Evolutionary conservation across 1,140 invertebrate species (phyloP).

Genomic region (Carposina sasakii): DNA sequence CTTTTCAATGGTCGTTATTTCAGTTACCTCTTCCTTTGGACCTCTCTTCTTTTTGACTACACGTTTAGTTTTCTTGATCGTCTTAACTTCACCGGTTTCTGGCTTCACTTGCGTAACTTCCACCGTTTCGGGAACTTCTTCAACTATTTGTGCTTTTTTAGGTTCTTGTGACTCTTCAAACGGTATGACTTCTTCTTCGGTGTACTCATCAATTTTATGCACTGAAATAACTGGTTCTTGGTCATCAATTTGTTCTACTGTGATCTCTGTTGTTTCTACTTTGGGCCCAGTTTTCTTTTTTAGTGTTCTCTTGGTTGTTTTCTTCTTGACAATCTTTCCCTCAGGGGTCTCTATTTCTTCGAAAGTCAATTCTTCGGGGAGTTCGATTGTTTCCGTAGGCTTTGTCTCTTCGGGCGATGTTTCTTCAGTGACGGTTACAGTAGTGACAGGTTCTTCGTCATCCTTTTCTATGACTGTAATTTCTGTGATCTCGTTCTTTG

Average conservation of each 20-base stretch:
- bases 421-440: too few species aligned
- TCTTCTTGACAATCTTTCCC: too few species aligned
- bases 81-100: constrained; percentile 47
- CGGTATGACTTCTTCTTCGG: constrained; percentile 24
- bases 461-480: too few species aligned
- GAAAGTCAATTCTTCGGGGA: too few species aligned
- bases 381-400: too few species aligned
- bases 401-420: too few species aligned
- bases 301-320: too few species aligned
- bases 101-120: constrained; percentile 41
- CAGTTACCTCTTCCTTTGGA: constrained; percentile 47
- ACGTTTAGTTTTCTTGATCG: constrained; percentile 58
- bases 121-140: constrained; percentile 22
- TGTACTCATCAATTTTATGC: constrained; percentile 33
- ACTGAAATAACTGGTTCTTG: constrained; percentile 24
- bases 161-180: neutral
- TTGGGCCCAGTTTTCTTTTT: too few species aligned
- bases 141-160: constrained; percentile 20
- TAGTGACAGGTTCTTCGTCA: too few species aligned
- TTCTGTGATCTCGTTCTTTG: too few species aligned
- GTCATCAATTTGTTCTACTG: constrained; percentile 39
- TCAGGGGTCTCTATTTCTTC: too few species aligned
- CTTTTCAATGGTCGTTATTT: constrained; percentile 53
- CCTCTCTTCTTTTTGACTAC: constrained; percentile 50
- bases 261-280: constrained; percentile 42